phyloP scores from a whole-genome alignment of 92 coral and sea anemone species.

The Meandrina meandrites region DNA sequence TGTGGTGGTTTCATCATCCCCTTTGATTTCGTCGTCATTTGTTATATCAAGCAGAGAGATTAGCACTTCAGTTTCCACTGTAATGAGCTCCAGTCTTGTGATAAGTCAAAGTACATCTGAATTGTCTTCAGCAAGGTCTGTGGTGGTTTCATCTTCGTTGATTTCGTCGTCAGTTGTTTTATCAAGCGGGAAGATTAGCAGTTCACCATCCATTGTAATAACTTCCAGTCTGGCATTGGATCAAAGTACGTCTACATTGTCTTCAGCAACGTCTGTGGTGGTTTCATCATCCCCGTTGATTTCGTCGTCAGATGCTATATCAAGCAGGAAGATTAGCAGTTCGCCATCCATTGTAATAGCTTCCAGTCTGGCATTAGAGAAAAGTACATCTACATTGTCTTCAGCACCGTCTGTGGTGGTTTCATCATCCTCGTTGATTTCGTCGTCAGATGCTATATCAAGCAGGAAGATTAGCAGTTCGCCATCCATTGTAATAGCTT shows the following conservation, averaged over 20 bases:
- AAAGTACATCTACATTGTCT: neutral
- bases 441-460: neutral
- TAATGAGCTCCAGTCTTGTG: neutral
- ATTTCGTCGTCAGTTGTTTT: neutral
- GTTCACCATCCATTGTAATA: neutral
- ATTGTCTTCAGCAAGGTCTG: neutral
- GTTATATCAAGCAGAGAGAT: neutral
- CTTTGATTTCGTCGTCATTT: neutral
- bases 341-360: neutral
- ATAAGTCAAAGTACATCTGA: neutral
- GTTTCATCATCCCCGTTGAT: neutral
- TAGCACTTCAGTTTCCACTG: neutral
- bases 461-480: too few relatives aligned
- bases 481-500: too few relatives aligned
- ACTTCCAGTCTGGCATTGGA: neutral
- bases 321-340: neutral
- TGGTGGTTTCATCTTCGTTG: neutral
- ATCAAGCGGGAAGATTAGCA: neutral
- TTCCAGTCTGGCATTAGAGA: neutral
- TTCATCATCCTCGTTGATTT: neutral
- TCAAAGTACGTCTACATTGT: neutral
- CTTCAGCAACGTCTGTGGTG: neutral
- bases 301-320: neutral
- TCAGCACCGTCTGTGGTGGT: neutral
- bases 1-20: neutral